Conservation (phyloP, 2,888 invertebrate genomes). For the Oscheius sp. region DNA sequence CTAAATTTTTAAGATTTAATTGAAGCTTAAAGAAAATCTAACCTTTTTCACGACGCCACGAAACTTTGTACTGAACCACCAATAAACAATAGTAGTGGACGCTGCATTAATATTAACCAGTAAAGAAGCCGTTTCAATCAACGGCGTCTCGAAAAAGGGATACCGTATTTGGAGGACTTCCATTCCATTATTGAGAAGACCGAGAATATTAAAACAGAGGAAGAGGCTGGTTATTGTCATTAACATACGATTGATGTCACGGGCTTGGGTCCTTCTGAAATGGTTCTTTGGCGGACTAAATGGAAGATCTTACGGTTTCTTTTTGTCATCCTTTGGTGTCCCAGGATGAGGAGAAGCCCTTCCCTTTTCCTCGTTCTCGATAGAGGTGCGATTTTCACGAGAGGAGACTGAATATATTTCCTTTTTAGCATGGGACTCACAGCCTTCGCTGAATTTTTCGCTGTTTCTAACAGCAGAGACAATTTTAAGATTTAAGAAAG, state of each 20-base stretch:
- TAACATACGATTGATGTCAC: slow-evolving; percentile 61
- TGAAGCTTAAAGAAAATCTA: not conserved
- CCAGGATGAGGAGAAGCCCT: not conserved
- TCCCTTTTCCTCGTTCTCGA: not conserved
- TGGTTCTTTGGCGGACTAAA: not conserved
- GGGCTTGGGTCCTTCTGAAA: not conserved
- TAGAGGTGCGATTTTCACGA: not conserved
- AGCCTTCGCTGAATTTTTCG: not conserved
- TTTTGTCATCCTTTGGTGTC: not conserved
- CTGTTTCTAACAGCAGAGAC: slow-evolving; percentile 26
- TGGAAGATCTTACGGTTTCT: not conserved
- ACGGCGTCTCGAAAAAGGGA: not conserved
- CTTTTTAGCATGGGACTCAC: not conserved
- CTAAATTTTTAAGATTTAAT: not conserved
- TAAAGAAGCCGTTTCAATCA: slow-evolving; percentile 6
- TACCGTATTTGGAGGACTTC: slow-evolving; percentile 41
- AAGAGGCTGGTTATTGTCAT: slow-evolving; percentile 63
- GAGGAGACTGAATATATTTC: not conserved
- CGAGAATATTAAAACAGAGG: slow-evolving; percentile 61
- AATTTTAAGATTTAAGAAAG: slow-evolving; percentile 57
- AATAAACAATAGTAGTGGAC: slow-evolving; percentile 3
- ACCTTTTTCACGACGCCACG: not conserved
- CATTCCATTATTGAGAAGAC: slow-evolving; percentile 62
- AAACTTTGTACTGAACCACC: not conserved
- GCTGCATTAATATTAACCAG: slow-evolving; percentile 4